phyloP scores from a whole-genome alignment of 2,888 invertebrate species.

The Cryptus armator region DNA sequence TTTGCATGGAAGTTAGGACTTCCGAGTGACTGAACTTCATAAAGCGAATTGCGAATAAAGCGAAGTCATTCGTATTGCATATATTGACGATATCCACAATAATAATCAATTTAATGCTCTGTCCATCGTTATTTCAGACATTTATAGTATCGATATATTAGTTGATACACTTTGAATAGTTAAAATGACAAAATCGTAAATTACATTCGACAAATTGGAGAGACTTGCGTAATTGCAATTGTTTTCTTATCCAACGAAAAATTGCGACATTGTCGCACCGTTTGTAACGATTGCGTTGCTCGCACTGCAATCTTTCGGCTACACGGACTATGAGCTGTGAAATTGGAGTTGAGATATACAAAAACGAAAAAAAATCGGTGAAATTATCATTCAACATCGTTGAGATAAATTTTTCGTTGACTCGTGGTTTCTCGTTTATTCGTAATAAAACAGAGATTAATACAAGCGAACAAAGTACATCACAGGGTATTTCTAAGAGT shows the following conservation, averaged over 20 bases:
- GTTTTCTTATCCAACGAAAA: constrained; percentile 30
- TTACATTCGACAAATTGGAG: neutral
- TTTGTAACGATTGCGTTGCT: neutral
- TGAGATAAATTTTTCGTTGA: constrained; percentile 20
- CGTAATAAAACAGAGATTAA: constrained; percentile 10
- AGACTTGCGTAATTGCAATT: constrained; percentile 37
- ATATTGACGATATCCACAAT: neutral
- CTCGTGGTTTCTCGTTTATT: constrained; percentile 57
- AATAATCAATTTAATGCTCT: no score
- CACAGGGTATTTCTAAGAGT: constrained; percentile 38
- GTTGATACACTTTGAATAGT: neutral
- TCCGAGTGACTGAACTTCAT: neutral
- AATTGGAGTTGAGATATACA: constrained; percentile 15
- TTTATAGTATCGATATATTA: no score
- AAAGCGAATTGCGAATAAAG: neutral
- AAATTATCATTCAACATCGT: neutral
- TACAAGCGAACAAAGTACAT: constrained; percentile 37
- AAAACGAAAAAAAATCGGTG: neutral
- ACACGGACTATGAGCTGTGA: constrained; percentile 30
- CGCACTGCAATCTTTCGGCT: neutral
- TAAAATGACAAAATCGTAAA: constrained; percentile 9
- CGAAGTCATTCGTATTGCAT: neutral
- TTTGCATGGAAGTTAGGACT: neutral
- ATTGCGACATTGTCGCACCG: constrained; percentile 42
- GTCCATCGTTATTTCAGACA: no score